Conservation (phyloP, 2,797 vertebrate species). For the Limosa lapponica region DNA sequence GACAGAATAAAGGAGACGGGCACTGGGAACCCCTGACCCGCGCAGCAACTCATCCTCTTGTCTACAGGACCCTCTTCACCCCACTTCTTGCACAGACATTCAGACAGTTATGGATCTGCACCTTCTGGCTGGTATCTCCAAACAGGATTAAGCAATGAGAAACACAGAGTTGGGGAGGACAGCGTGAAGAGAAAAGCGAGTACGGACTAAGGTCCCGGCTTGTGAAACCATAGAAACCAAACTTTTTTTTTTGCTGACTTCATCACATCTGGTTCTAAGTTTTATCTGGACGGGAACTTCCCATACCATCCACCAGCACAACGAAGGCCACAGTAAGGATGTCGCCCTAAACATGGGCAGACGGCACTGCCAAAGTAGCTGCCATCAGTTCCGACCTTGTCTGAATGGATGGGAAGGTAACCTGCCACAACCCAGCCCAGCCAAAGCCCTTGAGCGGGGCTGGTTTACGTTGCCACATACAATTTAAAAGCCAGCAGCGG, state of each 20-base stretch:
- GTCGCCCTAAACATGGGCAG: background rate
- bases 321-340: background rate
- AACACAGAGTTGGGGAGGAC: background rate
- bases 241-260: background rate
- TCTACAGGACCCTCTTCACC: background rate
- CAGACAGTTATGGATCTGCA: background rate
- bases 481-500: background rate
- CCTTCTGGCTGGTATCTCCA: background rate
- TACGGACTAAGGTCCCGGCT: background rate
- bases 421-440: rapidly evolving
- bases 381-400: background rate
- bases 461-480: background rate
- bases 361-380: background rate
- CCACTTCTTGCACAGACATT: background rate
- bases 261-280: background rate
- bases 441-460: rapidly evolving
- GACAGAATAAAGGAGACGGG: background rate
- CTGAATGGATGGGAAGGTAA: background rate
- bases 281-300: background rate
- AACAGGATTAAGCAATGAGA: background rate
- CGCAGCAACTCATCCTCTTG: background rate
- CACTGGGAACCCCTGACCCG: background rate
- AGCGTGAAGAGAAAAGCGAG: background rate
- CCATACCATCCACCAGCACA: background rate
- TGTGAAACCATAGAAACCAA: background rate